Conservation (phyloP, 2,113 vertebrate species). For the Ptilorrhoa leucosticta region DNA sequence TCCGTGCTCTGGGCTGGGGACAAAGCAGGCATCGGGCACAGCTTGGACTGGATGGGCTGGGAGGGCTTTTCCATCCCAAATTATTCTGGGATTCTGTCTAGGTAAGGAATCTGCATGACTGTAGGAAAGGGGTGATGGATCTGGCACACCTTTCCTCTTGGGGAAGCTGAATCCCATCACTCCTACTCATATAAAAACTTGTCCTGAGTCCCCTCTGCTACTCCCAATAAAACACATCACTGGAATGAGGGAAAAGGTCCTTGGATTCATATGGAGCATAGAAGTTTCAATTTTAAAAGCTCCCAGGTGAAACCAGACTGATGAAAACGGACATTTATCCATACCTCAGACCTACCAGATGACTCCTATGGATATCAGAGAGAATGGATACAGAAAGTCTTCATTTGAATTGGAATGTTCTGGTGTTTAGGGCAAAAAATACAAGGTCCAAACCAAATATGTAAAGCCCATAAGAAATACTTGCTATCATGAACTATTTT, state of each 20-base stretch:
- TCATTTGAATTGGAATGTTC: not conserved
- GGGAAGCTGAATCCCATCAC: not conserved
- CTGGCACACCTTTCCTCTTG: not conserved
- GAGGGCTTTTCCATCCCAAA: not conserved
- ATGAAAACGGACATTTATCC: not conserved
- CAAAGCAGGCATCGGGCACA: not conserved
- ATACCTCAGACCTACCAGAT: not conserved
- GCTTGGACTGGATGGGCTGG: not conserved
- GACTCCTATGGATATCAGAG: not conserved
- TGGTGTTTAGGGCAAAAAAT: not conserved
- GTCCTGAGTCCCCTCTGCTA: fast-evolving
- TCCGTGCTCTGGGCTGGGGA: not conserved
- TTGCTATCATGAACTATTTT: not conserved
- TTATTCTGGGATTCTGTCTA: not conserved
- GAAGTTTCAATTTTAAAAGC: not conserved
- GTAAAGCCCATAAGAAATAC: not conserved
- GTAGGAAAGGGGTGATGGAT: not conserved
- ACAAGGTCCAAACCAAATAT: not conserved
- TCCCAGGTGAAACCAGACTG: not conserved
- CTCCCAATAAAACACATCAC: not conserved
- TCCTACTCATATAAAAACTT: not conserved
- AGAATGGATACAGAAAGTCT: not conserved
- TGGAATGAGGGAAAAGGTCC: not conserved
- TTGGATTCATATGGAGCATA: not conserved
- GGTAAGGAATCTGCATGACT: not conserved